phyloP scores from a whole-genome alignment of 30 jellyfish, hydroid and myxozoan genomes.

The Aurelia sp. region DNA sequence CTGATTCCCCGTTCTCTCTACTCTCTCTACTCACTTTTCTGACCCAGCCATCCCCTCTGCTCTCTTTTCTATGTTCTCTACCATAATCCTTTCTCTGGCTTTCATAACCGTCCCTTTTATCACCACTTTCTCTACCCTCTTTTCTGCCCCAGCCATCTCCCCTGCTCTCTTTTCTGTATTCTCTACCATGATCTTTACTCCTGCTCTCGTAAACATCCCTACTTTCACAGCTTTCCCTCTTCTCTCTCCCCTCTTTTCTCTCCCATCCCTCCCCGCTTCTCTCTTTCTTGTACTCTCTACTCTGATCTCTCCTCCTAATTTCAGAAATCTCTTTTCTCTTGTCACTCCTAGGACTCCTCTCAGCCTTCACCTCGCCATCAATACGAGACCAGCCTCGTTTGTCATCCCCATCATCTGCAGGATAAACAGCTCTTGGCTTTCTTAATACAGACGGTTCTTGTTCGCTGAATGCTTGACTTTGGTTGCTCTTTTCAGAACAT shows the following conservation, averaged over 20 bases:
- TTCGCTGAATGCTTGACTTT: constrained; percentile 5
- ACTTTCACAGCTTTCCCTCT: background rate
- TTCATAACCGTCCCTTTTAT: background rate
- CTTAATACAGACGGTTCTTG: constrained; percentile 36
- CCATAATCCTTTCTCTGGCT: too few species aligned
- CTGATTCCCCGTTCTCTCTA: background rate
- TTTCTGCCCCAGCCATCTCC: background rate
- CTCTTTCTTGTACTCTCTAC: background rate
- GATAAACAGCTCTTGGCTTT: constrained; percentile 67
- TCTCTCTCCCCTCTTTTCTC: background rate
- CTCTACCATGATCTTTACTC: background rate
- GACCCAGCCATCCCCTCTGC: background rate
- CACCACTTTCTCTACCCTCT: background rate
- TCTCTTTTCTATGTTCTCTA: background rate
- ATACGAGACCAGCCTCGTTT: background rate
- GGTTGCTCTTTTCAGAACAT: constrained; percentile 21
- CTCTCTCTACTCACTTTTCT: background rate
- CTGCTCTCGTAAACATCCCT: background rate
- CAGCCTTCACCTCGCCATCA: background rate
- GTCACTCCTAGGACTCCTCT: background rate
- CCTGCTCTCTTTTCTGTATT: constrained; percentile 10
- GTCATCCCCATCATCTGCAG: constrained; percentile 60
- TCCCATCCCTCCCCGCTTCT: background rate
- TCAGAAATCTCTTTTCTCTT: background rate
- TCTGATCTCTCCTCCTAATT: background rate